phyloP scores from a whole-genome alignment of 2,797 vertebrate genomes.

The Sphaeramia orbicularis region DNA sequence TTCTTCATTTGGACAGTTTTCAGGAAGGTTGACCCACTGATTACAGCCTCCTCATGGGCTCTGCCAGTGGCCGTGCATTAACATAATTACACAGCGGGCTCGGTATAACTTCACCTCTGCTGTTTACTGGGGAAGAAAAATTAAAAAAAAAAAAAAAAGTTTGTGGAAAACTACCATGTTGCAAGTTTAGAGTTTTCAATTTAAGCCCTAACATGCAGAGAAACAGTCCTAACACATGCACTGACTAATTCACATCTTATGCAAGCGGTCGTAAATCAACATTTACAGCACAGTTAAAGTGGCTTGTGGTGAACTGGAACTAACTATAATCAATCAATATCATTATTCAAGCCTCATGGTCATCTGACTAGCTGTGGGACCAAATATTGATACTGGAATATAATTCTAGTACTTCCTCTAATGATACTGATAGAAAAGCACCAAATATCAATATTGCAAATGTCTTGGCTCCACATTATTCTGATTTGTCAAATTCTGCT shows the following conservation, averaged over 20 bases:
- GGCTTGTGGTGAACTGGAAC: not conserved
- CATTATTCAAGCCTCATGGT: constrained; percentile 16
- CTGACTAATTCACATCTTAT: constrained; percentile 18
- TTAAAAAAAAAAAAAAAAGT: not conserved
- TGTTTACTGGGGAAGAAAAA: constrained; percentile 11
- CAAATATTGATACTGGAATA: too few relatives aligned
- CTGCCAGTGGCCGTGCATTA: constrained; percentile 59
- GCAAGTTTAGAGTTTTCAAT: constrained; percentile 30
- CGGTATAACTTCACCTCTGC: constrained; percentile 37
- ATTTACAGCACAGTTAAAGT: constrained; percentile 18
- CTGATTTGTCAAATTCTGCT: too few relatives aligned
- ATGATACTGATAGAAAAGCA: too few relatives aligned
- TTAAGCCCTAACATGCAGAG: constrained; percentile 13
- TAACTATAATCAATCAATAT: constrained; percentile 32
- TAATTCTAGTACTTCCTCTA: too few relatives aligned
- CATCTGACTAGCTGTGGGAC: not conserved
- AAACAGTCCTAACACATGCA: constrained; percentile 15
- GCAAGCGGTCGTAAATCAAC: constrained; percentile 44
- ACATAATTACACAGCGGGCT: constrained; percentile 67
- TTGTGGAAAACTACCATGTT: constrained; percentile 24
- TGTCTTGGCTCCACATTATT: too few relatives aligned
- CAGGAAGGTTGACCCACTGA: constrained; percentile 64
- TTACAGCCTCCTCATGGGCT: constrained; percentile 58
- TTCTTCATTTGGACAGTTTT: constrained; percentile 72
- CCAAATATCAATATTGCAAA: too few relatives aligned